Conservation (phyloP, 1,140 invertebrate genomes). For the Sitophilus oryzae region DNA sequence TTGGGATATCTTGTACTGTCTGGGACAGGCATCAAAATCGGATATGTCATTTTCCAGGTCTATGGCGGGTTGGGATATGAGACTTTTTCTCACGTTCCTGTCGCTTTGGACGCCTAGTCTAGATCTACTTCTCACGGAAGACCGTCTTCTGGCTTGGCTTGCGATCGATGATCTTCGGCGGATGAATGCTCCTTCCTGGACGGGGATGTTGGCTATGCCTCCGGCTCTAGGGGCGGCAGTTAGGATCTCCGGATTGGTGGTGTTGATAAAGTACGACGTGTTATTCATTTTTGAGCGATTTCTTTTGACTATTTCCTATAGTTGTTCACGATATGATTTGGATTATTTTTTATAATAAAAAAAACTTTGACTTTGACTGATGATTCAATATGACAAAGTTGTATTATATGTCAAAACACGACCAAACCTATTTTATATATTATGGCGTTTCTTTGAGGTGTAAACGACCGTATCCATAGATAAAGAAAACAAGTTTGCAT, state of each 20-base stretch:
- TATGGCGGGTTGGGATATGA: constrained; percentile 1
- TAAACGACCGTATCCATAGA: no score
- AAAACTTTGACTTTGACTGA: no score
- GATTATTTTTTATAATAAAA: no score
- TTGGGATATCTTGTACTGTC: constrained; percentile 15
- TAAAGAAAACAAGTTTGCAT: no score
- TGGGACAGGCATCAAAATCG: constrained; percentile 9
- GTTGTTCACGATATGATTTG: no score
- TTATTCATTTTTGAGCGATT: not conserved
- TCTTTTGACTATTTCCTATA: no score
- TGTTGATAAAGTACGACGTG: constrained; percentile 1
- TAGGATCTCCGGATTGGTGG: constrained; percentile 17
- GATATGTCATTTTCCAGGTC: not conserved
- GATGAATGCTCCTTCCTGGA: not conserved
- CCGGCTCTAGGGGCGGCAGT: constrained; percentile 15
- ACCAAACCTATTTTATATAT: no score
- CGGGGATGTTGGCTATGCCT: constrained; percentile 18
- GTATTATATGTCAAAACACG: no score
- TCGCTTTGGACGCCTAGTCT: not conserved
- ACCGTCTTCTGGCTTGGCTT: not conserved
- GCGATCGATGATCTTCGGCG: not conserved
- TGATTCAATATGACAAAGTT: no score
- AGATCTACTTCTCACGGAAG: not conserved
- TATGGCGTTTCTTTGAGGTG: no score
- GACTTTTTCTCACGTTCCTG: constrained; percentile 3